phyloP scores from a whole-genome alignment of 2,888 invertebrate genomes.

The Andrena minutula region DNA sequence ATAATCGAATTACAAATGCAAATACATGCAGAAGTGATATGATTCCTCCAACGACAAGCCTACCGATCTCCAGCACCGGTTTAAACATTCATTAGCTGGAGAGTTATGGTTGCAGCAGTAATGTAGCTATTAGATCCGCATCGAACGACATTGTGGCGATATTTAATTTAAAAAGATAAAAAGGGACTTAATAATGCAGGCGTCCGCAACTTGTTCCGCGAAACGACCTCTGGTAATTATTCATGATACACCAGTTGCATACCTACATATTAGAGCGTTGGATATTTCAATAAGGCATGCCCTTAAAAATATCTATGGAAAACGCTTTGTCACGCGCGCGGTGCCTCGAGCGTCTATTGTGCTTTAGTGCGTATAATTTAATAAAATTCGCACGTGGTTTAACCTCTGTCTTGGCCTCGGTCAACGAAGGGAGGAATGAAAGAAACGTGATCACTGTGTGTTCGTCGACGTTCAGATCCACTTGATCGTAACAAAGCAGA shows the following conservation, averaged over 20 bases:
- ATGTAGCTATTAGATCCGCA: too few species aligned
- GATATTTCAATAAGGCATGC: conserved; percentile 14
- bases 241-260: conserved; percentile 13
- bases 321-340: background rate
- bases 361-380: background rate
- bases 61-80: background rate
- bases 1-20: background rate
- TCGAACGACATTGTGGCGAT: background rate
- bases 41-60: background rate
- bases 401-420: background rate
- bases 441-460: too few species aligned
- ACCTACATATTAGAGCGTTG: background rate
- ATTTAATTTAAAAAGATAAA: conserved; percentile 16
- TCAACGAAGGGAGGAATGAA: too few species aligned
- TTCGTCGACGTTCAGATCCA: background rate
- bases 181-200: conserved; percentile 6
- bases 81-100: background rate
- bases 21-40: background rate
- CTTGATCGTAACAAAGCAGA: too few species aligned
- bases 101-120: background rate
- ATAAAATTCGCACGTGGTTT: background rate
- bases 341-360: background rate
- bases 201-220: background rate
- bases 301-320: conserved; percentile 10
- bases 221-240: conserved; percentile 32